Evolutionary conservation across 2,888 invertebrate genomes (phyloP).

Genomic region (Ischnura elegans): DNA sequence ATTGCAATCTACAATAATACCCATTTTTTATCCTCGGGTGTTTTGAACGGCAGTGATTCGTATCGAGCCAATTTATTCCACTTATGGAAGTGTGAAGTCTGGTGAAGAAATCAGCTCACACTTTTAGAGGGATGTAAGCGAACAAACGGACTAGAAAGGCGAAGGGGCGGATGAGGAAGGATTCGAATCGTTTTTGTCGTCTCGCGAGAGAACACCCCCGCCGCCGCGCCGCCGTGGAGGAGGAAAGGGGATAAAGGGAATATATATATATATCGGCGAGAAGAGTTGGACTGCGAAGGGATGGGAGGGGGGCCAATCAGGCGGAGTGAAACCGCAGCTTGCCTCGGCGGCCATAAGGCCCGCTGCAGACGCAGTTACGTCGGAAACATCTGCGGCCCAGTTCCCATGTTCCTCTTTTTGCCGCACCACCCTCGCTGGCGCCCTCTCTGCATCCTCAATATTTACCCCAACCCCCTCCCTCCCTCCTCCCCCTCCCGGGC

Average conservation of each 20-base stretch:
- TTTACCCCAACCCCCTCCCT: neutral
- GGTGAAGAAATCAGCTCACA: slow-evolving; percentile 25
- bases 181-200: neutral
- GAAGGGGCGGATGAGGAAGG: neutral
- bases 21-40: too few species aligned
- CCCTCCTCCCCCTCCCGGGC: neutral
- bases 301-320: slow-evolving; percentile 43
- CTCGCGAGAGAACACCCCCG: neutral
- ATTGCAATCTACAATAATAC: too few species aligned
- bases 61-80: too few species aligned
- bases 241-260: neutral
- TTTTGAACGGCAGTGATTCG: too few species aligned
- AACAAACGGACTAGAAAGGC: neutral
- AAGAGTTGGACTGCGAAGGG: neutral
- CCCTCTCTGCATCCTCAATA: neutral
- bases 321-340: slow-evolving; percentile 65
- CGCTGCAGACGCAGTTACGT: slow-evolving; percentile 63
- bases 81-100: neutral
- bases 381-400: slow-evolving; percentile 63
- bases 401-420: slow-evolving; percentile 58
- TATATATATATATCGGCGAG: neutral
- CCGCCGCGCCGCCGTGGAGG: too few species aligned
- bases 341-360: slow-evolving; percentile 61
- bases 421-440: neutral
- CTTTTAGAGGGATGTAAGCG: neutral